Base-by-base conservation (phyloP, 2,797 vertebrate species). In the Etheostoma nigrum region DNA sequence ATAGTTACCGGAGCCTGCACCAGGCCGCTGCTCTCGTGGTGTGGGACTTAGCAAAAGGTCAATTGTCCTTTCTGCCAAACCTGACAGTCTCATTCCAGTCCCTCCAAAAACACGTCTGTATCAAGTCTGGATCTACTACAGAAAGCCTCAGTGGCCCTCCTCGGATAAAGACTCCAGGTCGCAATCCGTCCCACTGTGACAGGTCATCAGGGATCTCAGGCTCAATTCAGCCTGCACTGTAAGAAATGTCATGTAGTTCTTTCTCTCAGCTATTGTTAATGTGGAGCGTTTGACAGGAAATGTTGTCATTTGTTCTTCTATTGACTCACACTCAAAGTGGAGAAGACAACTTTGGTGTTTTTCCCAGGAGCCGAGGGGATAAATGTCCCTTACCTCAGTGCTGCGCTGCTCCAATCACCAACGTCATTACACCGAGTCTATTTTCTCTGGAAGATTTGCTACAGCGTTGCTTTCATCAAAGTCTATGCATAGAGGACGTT, bases 81-180 rank as follows among this genome's bases (percentile, higher is more conserved):
- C 81, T 88, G 93, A 91, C 94, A 94, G 94, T 94, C n/a, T 54
- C 93, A 94, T 94, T 95, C n/a, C 49, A 90, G 94, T 90, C 89
- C 92, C 93, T 91, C 91, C 92, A 82, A 91, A 93, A 95, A 63
- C 23, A 60, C 14, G 53, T 77, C n/a, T 36, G 27, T 47, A 66
- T 66, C 30, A 45, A 30, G 51, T 57, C 23, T 71, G 60, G 30
- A 51, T 73, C 45, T 48, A 21, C 33, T n/a, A 16, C 33, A 57
- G 42, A 59, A 27, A 48, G 23, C 59, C 25, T 25, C 21, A 6
- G 30, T 36, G 40, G n/a, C 30, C 30, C 5, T 6, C 55, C 5
- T 60, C 49, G 47, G 79, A 66, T 72, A 44, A 59, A 63, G n/a
- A 68, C 69, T 68, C 55, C 4, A 45, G 55, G 60, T 52, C 25